These are phyloP conservation scores for Sebastes kiyomatsui DNA, from an alignment of 2,797 vertebrate species.

Conservation along the genomic window DNA sequence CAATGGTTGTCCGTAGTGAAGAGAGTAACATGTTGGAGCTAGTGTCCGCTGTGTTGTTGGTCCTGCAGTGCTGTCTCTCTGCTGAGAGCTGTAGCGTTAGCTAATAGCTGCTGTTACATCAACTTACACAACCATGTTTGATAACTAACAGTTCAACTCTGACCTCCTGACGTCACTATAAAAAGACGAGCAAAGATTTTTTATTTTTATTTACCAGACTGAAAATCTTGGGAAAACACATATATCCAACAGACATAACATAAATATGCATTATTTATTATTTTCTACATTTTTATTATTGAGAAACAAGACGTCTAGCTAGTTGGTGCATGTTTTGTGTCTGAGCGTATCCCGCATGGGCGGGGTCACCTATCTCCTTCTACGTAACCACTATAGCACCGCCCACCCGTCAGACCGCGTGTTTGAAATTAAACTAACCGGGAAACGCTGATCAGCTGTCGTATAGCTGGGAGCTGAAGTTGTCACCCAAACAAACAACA, in stretches of 20 bases:
- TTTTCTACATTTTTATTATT: not conserved
- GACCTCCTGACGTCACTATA: slow-evolving; percentile 63
- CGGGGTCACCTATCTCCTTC: slow-evolving; percentile 27
- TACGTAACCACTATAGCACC: not conserved
- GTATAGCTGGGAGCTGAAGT: not conserved
- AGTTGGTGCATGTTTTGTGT: fast-evolving
- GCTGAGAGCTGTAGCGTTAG: not conserved
- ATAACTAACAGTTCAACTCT: slow-evolving; percentile 55
- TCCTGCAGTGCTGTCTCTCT: not conserved
- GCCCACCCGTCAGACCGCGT: not conserved
- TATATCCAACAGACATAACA: not conserved
- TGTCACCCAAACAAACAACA: slow-evolving; percentile 13
- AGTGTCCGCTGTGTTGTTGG: too few relatives aligned
- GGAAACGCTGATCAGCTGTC: slow-evolving; percentile 10
- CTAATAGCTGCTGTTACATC: not conserved
- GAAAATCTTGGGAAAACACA: not conserved
- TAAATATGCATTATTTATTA: not conserved
- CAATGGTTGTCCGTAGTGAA: slow-evolving; percentile 58
- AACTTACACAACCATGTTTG: slow-evolving; percentile 49
- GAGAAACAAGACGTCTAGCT: too few relatives aligned
- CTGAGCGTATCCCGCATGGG: slow-evolving; percentile 27
- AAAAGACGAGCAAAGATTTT: not conserved
- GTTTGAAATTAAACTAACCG: slow-evolving; percentile 11
- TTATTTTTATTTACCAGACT: not conserved
- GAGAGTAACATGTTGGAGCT: slow-evolving; percentile 66